Evolutionary conservation across 1,140 invertebrate species (phyloP), one percentile per base, ranked within the genome.

Genomic region (Scylla paramamosain): DNA sequence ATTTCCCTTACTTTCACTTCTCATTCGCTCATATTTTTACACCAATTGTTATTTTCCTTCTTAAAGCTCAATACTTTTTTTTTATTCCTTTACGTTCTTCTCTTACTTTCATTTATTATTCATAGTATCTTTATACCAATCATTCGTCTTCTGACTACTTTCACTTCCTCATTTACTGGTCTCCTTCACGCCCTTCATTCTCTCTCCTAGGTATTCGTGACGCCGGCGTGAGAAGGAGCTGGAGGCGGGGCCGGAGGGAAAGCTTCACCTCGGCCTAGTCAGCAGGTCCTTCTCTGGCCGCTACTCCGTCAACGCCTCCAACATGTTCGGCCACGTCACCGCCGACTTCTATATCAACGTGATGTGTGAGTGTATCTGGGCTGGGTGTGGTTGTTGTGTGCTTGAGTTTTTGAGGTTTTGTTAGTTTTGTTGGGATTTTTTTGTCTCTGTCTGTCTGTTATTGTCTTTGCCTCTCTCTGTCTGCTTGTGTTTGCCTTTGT

Each of bases 311-410:
- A 91, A 91, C 46, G 89, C 89, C 46, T 91, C 89, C 89, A 91
- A 91, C 45, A 10, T 91, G 45, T 91, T 46, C 89, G 89, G 89
- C 4, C 45, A 91, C n/a, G 89, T 91, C 89, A 91, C 20, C 1
- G 89, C 89, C 12, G 28, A 39, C 89, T 91, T 91, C 89, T 91
- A 46, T 52, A 48, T 91, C 89, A 91, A 91, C 89, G 89, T 91
- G 20, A 39, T 91, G 89, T 91, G 89, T 91, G 45, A 12, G 89
- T 91, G 86, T 77, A 1, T 59, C 52, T 77, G 67, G 52, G 0
- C 0, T 8, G 52, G 10, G 52, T 59, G 52, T 59, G 10, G 2
- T 12, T 59, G 10, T 1, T 59, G 52, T 59, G 2, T 59, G 2
- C 16, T 12, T 59, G 52, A 14, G 52, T 59, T 12, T 48, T 12